Evolutionary conservation across 2,797 vertebrate genomes (phyloP).

Genomic region (Eidolon dupreanum): DNA sequence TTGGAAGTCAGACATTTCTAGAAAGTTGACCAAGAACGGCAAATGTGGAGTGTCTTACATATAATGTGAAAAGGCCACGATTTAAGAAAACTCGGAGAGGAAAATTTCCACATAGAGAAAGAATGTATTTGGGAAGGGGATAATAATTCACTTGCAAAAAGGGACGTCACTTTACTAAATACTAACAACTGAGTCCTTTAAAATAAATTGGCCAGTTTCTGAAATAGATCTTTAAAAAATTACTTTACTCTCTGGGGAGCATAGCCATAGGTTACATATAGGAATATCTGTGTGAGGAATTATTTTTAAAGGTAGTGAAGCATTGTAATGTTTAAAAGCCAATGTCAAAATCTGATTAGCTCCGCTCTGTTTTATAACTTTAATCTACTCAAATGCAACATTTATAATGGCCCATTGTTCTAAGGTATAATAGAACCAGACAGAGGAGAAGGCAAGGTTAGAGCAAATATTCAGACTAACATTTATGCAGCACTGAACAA

Average conservation of each 20-base stretch:
- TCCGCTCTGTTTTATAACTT: slow-evolving; percentile 34
- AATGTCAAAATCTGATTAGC: background rate
- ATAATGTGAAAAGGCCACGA: background rate
- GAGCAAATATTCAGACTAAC: background rate
- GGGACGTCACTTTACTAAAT: slow-evolving; percentile 19
- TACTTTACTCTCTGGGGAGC: background rate
- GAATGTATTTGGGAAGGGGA: slow-evolving; percentile 1
- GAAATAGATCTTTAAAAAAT: slow-evolving; percentile 31
- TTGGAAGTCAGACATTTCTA: slow-evolving; percentile 13
- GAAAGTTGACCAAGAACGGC: background rate
- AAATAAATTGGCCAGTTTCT: background rate
- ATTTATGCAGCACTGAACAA: background rate
- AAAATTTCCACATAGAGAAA: background rate
- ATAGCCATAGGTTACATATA: background rate
- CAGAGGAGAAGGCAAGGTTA: background rate
- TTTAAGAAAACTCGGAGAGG: background rate
- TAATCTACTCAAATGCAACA: background rate
- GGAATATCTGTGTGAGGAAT: background rate
- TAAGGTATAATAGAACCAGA: slow-evolving; percentile 24
- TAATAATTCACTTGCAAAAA: background rate
- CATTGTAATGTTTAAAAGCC: slow-evolving; percentile 18
- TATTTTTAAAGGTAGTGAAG: background rate
- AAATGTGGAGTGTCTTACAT: background rate
- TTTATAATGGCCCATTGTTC: background rate
- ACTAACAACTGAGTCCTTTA: background rate